Evolutionary conservation across 2,113 vertebrate species (phyloP).

Genomic region (Psammodynastes pulverulentus): DNA sequence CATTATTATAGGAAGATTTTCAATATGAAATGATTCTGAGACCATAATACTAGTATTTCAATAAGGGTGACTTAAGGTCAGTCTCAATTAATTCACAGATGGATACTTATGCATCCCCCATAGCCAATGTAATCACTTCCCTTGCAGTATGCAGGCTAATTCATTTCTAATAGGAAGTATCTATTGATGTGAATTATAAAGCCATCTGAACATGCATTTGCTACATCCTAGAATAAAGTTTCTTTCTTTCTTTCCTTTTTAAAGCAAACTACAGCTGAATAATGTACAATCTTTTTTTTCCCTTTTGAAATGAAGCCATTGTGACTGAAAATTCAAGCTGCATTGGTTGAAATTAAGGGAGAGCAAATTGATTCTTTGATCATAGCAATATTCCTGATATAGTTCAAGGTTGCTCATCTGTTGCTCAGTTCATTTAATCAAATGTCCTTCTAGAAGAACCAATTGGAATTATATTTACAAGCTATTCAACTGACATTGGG

Average conservation of each 20-base stretch:
- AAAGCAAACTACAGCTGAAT: not conserved
- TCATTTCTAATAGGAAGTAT: conserved; percentile 37
- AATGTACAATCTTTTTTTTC: not conserved
- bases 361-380: not conserved
- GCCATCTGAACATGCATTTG: conserved; percentile 11
- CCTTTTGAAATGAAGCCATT: not conserved
- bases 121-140: conserved; percentile 38
- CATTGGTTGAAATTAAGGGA: not conserved
- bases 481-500: not conserved
- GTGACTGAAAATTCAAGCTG: conserved; percentile 1
- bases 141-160: conserved; percentile 47
- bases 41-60: conserved; percentile 24
- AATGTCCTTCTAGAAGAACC: not conserved
- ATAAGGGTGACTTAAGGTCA: conserved; percentile 35
- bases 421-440: not conserved
- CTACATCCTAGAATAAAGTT: conserved; percentile 20
- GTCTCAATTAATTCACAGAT: conserved; percentile 8
- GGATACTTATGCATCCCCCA: conserved; percentile 7
- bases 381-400: not conserved
- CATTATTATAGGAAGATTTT: conserved; percentile 49
- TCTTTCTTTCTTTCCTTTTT: not conserved
- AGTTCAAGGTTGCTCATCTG: not conserved
- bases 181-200: conserved; percentile 33
- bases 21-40: conserved; percentile 32
- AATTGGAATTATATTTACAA: not conserved